These are phyloP conservation scores for Calyptomena viridis DNA, from an alignment of 2,113 vertebrate genomes.

Conservation along the genomic window DNA sequence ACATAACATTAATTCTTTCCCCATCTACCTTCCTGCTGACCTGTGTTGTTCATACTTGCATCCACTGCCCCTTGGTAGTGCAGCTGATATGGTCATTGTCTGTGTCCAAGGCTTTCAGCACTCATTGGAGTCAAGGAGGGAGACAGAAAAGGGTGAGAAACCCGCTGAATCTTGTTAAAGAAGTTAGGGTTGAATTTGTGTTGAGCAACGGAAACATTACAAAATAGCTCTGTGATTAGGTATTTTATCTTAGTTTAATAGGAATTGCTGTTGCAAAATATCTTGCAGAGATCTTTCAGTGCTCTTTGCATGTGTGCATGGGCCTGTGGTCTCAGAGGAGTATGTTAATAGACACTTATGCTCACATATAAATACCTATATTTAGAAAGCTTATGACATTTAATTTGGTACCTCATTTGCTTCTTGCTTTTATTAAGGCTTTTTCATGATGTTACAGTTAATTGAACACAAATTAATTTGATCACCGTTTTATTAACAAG, in stretches of 20 bases:
- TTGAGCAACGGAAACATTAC: background rate
- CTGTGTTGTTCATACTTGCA: background rate
- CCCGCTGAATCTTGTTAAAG: background rate
- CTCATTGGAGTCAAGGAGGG: background rate
- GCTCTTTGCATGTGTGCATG: background rate
- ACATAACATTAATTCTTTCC: background rate
- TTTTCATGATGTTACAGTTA: background rate
- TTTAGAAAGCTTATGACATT: background rate
- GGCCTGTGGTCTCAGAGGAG: background rate
- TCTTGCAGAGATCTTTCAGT: background rate
- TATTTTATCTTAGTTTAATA: background rate
- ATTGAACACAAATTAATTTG: background rate
- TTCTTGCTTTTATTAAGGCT: background rate
- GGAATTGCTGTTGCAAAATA: background rate
- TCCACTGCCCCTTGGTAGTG: fast-evolving
- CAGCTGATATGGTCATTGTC: background rate
- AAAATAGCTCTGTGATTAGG: background rate
- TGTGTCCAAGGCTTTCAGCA: background rate
- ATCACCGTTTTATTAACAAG: background rate
- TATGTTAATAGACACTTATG: background rate
- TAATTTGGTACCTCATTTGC: background rate
- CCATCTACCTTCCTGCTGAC: background rate
- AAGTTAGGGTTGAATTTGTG: background rate
- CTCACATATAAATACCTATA: background rate
- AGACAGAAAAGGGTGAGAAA: background rate